Conservation (phyloP, 2,888 invertebrate species). For the Craniophora ligustri region DNA sequence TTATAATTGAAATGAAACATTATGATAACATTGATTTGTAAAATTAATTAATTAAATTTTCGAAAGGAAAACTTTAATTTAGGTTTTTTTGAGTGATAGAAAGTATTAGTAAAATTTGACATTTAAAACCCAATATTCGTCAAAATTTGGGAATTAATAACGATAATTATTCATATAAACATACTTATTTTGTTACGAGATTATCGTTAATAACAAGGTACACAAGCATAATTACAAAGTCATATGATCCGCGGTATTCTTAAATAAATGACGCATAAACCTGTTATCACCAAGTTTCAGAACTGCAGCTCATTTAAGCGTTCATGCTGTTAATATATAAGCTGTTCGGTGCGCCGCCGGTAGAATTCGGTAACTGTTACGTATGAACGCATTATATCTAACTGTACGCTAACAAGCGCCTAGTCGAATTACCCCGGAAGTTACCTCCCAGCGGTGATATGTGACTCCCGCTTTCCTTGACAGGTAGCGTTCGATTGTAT, state of each 20-base stretch:
- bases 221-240: not conserved
- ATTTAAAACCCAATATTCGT: too few relatives aligned
- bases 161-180: too few relatives aligned
- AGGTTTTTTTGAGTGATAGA: too few relatives aligned
- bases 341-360: not conserved
- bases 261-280: not conserved
- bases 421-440: constrained; percentile 1
- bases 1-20: too few relatives aligned
- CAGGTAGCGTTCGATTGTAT: not conserved
- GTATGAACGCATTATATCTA: not conserved
- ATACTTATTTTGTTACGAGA: too few relatives aligned
- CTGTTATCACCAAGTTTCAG: not conserved
- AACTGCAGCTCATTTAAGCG: not conserved
- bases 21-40: too few relatives aligned
- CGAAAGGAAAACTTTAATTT: too few relatives aligned
- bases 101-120: too few relatives aligned
- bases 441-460: not conserved
- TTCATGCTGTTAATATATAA: not conserved
- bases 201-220: too few relatives aligned
- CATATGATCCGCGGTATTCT: not conserved
- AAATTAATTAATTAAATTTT: too few relatives aligned
- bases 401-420: constrained; percentile 2
- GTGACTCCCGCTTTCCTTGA: not conserved
- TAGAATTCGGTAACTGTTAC: not conserved
- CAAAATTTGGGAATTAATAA: too few relatives aligned